Evolutionary conservation across 2,888 invertebrate genomes (phyloP), one percentile per base, ranked within the genome.

Genomic region (Eremobia ochroleuca): DNA sequence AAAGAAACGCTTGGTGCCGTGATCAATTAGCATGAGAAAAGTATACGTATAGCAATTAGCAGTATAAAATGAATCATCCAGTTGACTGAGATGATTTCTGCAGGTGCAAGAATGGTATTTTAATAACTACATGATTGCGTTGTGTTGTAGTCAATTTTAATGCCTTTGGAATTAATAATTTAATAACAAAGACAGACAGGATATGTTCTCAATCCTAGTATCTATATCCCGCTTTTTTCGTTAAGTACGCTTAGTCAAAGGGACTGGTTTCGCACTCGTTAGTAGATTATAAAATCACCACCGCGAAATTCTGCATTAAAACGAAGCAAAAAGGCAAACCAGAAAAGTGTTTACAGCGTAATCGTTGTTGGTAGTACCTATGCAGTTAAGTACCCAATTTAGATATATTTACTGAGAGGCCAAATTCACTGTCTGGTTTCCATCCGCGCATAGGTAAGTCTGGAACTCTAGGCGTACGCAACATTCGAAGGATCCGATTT

Each of bases 61-160:
- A 37, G 40, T 71, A 72, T 72, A 40, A 72, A 61, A 78, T 87
- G 82, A 88, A 46, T 88, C 85, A 87, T 75, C 28, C 40, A 72
- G 66, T 66, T 83, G 76, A 79, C 61, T 37, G 49, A 34, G 55
- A 58, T 58, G 73, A 71, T 69, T 74, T 68, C 64, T 74, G 68
- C 85, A 82, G 75, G 74, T 79, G 85, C 66, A 69, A 69, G 31
- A 9, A 75, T n/a, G 34, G 61, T 52, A 74, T 75, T 62, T 58
- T 40, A 81, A 28, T 66, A 43, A 76, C 65, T 70, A 61, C 6
- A 66, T 58, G 40, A 62, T 73, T 82, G 52, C 55, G 62, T 76
- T 68, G 49, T 31, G 28, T 28, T 46, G 40, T 28, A 73, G 9
- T n/a, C 31, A 49, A 46, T 52, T 62, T 28, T 4, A n/a, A 55